Percentiles rank a stretch among this genome's conserved stretches.
phyloP scores from a whole-genome alignment of 2,888 invertebrate genomes.

The Morinoia aosen region DNA sequence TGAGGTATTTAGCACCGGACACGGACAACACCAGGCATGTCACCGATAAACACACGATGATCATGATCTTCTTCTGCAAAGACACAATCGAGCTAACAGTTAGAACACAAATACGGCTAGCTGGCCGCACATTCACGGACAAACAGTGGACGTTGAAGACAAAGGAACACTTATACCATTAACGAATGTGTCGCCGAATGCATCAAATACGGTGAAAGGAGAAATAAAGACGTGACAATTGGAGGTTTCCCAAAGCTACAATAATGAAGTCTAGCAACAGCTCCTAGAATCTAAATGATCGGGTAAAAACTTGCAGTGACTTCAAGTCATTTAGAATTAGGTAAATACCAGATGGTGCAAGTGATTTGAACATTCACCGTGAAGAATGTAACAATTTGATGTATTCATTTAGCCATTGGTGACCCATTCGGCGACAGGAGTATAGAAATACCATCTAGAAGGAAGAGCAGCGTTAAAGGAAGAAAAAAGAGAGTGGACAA shows the following conservation, averaged over 20 bases:
- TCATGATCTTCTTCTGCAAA: conserved; percentile 94
- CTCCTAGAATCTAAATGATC: neutral
- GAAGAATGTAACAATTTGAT: neutral
- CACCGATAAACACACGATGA: conserved; percentile 88
- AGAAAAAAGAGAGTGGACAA: neutral
- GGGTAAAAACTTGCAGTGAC: neutral
- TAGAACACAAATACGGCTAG: conserved; percentile 59
- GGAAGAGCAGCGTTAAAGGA: too few relatives aligned
- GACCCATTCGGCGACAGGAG: neutral
- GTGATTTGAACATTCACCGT: neutral
- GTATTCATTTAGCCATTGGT: neutral
- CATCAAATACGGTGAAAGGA: neutral
- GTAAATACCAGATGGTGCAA: neutral
- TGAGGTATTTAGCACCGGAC: conserved; percentile 64
- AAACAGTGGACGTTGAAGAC: neutral
- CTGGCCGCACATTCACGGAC: neutral
- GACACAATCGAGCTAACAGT: conserved; percentile 65
- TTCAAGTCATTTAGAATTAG: neutral
- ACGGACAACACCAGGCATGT: conserved; percentile 72
- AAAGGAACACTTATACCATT: neutral
- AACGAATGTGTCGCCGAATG: neutral
- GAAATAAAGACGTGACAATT: neutral
- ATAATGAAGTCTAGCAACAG: neutral
- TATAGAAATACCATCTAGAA: neutral
- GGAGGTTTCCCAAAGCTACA: neutral